These are phyloP conservation scores for Falcunculus frontatus DNA, from an alignment of 2,113 vertebrate genomes.

Conservation along the genomic window DNA sequence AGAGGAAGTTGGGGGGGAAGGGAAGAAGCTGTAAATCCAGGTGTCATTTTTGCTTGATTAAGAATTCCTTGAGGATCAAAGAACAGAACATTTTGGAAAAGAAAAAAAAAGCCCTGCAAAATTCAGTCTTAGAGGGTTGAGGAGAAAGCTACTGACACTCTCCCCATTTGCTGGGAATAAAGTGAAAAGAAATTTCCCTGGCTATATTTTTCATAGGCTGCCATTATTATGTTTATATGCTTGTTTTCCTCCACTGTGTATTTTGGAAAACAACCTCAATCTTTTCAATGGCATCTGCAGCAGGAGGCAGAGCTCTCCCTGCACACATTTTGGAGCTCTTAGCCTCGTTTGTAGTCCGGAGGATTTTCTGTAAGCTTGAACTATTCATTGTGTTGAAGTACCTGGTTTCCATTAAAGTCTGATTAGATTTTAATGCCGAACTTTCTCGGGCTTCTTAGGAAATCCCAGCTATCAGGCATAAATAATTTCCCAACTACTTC, in stretches of 20 bases:
- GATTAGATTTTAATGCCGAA: slow-evolving; percentile 51
- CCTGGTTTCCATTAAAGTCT: slow-evolving; percentile 47
- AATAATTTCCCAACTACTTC: slow-evolving; percentile 49
- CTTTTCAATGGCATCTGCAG: slow-evolving; percentile 36
- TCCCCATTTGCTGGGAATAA: slow-evolving; percentile 7
- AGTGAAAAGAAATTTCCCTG: slow-evolving; percentile 26
- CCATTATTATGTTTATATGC: slow-evolving; percentile 54
- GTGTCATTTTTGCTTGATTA: slow-evolving; percentile 37
- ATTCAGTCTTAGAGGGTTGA: neutral
- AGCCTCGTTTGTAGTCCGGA: neutral
- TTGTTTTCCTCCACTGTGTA: slow-evolving; percentile 43
- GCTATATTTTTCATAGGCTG: slow-evolving; percentile 34
- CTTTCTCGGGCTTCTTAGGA: slow-evolving; percentile 13
- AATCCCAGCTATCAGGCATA: slow-evolving; percentile 38
- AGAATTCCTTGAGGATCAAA: slow-evolving; percentile 32
- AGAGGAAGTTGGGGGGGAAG: neutral
- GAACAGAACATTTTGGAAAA: neutral
- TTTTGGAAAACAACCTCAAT: slow-evolving; percentile 57
- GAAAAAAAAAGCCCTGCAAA: neutral
- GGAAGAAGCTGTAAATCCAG: neutral
- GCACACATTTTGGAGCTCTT: slow-evolving; percentile 2
- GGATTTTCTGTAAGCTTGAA: slow-evolving; percentile 35
- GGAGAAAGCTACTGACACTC: neutral
- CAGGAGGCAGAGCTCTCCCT: neutral
- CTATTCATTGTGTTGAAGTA: slow-evolving; percentile 44